Percentiles rank a stretch among this genome's conserved stretches.
These are phyloP conservation scores for Tetrapedia diversipes DNA, from an alignment of 2,888 invertebrate genomes.

Conservation along the genomic window DNA sequence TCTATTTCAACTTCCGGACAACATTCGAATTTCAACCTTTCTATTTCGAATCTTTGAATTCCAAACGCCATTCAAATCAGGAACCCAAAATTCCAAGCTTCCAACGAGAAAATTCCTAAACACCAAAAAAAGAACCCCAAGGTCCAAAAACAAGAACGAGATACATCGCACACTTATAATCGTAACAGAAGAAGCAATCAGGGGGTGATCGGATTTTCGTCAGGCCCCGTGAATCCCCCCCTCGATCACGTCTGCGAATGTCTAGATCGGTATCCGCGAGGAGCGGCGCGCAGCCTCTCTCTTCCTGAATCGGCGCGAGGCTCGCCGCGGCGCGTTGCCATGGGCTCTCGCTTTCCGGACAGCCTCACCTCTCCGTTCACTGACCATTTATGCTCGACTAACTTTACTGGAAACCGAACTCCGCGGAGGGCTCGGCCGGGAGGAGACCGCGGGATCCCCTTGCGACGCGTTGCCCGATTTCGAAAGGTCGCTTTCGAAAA, in stretches of 20 bases:
- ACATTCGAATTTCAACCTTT: not conserved
- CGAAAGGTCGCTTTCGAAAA: conserved; percentile 44
- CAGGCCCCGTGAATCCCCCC: not conserved
- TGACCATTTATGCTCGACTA: conserved; percentile 68
- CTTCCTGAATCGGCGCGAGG: conserved; percentile 68
- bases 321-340: conserved; percentile 56
- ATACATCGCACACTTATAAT: no score
- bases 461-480: conserved; percentile 16
- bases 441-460: not conserved
- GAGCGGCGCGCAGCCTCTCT: conserved; percentile 69
- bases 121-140: no score
- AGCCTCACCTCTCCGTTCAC: conserved; percentile 69
- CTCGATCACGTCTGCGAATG: not conserved
- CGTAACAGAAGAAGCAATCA: not conserved
- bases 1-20: no score
- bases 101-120: no score
- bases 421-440: conserved; percentile 4
- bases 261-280: conserved; percentile 47
- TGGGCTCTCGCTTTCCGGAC: conserved; percentile 67
- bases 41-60: not conserved
- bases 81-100: not conserved
- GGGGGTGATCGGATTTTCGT: no score
- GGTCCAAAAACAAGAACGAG: no score
- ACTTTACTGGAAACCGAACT: conserved; percentile 40
- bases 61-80: not conserved